Evolutionary conservation across 2,113 vertebrate genomes (phyloP), one percentile per base, ranked within the genome.

Genomic region (Amphiprion ocellaris): DNA sequence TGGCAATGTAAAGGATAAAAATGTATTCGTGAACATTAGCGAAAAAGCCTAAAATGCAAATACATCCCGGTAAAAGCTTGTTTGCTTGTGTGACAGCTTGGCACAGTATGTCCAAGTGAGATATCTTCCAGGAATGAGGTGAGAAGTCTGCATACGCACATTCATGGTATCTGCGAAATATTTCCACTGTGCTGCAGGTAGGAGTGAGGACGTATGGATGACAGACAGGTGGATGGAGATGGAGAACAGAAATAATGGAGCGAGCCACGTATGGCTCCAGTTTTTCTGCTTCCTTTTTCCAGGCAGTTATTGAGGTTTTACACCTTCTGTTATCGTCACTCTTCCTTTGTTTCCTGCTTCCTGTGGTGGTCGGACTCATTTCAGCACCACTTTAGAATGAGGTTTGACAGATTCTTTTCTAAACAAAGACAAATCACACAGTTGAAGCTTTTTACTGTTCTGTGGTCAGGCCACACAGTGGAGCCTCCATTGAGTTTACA

Each of bases 121-220:
- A 88, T 70, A 61, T 63, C 67, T 60, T 41, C 28, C 17, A 55
- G 54, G 69, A 78, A 70, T 23, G 63, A 77, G 76, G 66, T 79
- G 72, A 74, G 69, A 90, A 85, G 70, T 79, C 74, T 87, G 72
- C 83, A 77, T 79, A 86, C 79, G 84, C 75, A 90, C 89, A 79
- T 92, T 89, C 47, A 83, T 81, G 64, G 26, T 77, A 79, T 83
- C 68, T 90, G 90, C 84, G 90, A 93, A 92, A 90, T 93, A 82
- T 80, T 87, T 90, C 58, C 15, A 17, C 44, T 64, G 8, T 14
- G 26, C 52, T 49, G 3, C n/a, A 24, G 30, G 33, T 17, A 23
- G 11, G 53, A 71, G 55, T 66, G 47, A 59, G 56, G 17, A 33
- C 56, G 46, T 71, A 71, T 79, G 78, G 55, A 30, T 30, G 15